phyloP scores from a whole-genome alignment of 37 sponge, comb jelly and placozoan genomes.

The Geodia barretti region DNA sequence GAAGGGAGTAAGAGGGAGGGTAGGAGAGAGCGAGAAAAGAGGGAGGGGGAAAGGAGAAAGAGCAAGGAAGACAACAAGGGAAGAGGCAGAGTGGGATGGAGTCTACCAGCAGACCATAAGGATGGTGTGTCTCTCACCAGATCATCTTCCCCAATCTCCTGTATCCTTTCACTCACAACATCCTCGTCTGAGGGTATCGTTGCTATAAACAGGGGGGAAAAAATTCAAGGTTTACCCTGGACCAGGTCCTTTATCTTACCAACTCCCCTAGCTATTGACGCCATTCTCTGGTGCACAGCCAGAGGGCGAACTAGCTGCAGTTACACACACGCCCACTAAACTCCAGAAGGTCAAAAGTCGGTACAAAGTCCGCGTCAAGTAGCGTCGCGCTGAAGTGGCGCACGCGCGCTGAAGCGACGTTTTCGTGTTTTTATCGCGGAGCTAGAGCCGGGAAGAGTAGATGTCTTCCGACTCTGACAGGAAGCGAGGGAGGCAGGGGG shows the following conservation, averaged over 20 bases:
- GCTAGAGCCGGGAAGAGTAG: not conserved
- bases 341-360: too few species aligned
- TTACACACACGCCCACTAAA: too few species aligned
- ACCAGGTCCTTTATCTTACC: too few species aligned
- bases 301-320: too few species aligned
- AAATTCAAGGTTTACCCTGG: too few species aligned
- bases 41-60: not conserved
- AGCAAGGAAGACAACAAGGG: not conserved
- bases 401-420: too few species aligned
- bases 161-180: not conserved
- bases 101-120: not conserved
- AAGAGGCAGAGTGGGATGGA: not conserved
- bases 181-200: slow-evolving; percentile 1
- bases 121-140: not conserved
- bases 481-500: not conserved
- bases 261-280: too few species aligned
- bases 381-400: too few species aligned
- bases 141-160: not conserved
- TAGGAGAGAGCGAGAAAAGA: not conserved
- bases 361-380: too few species aligned
- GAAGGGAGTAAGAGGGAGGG: not conserved
- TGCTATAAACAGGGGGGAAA: too few species aligned
- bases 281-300: too few species aligned
- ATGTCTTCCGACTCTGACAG: not conserved
- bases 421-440: too few species aligned